Base-by-base conservation (phyloP, 2,797 vertebrate genomes). In the Eurystomus glaucurus region DNA sequence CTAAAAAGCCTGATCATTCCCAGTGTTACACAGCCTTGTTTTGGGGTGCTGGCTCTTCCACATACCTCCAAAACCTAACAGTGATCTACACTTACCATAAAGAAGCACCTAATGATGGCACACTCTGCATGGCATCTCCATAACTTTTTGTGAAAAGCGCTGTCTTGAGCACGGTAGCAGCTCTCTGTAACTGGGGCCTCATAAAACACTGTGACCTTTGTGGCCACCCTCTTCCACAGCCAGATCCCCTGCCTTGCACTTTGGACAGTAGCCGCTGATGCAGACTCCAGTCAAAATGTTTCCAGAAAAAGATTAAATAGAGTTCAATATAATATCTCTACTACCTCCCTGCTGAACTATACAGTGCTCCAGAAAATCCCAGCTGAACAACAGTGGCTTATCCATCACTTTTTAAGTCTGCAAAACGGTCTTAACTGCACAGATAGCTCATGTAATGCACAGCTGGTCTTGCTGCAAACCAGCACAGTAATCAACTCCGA, bases 261-360 rank as follows among this genome's bases (percentile, higher is more conserved):
- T 86, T 41, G 50, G 83, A 83, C 41, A 41, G 39, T 16, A 84
- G 61, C 62, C 19, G 5, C 39, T 35, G 11, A 58, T 41, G 51
- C 1, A 6, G 43, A 94, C 52, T 77, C 9, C 15, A 70, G 70
- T 64, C 35, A 29, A 35, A 96, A 70, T 51, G 71, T 48, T 92
- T 93, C 65, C 50, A 78, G 58, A 87, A 92, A 82, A 92, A 45
- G 57, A 86, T 54, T 55, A 94, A 94, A 54, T 22, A 39, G n/a
- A 80, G 75, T 70, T 87, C 54, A 80, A 74, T 52, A 23, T 35
- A 71, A 9, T 61, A 83, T 54, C 48, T 91, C 55, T 74, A 65
- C 19, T 58, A 58, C 75, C 45, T 75, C 74, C 29, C 75, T 41
- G 29, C 13, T 85, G 72, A 90, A 94, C 31, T 43, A 45, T 3